phyloP scores from a whole-genome alignment of 2,888 invertebrate species.

The Desoria tigrina region DNA sequence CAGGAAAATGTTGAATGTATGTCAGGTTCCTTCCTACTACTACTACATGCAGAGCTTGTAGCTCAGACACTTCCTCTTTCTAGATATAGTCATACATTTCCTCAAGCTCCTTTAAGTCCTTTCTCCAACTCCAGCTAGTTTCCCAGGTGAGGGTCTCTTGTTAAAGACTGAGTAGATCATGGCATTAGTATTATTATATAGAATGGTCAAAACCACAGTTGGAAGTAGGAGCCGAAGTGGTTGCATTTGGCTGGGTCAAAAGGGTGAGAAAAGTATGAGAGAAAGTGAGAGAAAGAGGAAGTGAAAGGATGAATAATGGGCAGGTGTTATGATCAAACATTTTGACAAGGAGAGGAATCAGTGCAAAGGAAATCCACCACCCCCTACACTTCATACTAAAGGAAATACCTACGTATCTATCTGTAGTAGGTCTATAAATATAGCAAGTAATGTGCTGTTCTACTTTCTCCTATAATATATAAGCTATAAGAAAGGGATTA shows the following conservation, averaged over 20 bases:
- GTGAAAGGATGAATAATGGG: conserved; percentile 5
- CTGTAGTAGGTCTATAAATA: neutral
- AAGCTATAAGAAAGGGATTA: too few species aligned
- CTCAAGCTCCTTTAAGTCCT: too few species aligned
- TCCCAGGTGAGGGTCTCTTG: too few species aligned
- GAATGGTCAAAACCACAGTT: too few species aligned
- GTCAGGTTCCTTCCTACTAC: neutral
- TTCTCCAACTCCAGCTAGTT: too few species aligned
- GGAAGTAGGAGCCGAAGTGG: neutral
- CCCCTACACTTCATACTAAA: neutral
- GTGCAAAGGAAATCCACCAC: neutral
- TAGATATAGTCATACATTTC: too few species aligned
- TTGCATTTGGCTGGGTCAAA: neutral
- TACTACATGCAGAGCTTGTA: too few species aligned
- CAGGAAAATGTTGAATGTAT: conserved; percentile 11
- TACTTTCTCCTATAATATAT: neutral
- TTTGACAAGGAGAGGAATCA: conserved; percentile 8
- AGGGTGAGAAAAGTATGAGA: conserved; percentile 8
- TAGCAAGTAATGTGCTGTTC: neutral
- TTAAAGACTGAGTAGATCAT: too few species aligned
- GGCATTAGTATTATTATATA: too few species aligned
- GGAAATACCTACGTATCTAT: neutral
- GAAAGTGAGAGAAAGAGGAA: conserved; percentile 5
- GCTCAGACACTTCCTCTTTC: too few species aligned
- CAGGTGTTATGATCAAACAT: conserved; percentile 11